These are phyloP conservation scores for Syncerus caffer DNA, from an alignment of 2,797 vertebrate species.

Conservation along the genomic window DNA sequence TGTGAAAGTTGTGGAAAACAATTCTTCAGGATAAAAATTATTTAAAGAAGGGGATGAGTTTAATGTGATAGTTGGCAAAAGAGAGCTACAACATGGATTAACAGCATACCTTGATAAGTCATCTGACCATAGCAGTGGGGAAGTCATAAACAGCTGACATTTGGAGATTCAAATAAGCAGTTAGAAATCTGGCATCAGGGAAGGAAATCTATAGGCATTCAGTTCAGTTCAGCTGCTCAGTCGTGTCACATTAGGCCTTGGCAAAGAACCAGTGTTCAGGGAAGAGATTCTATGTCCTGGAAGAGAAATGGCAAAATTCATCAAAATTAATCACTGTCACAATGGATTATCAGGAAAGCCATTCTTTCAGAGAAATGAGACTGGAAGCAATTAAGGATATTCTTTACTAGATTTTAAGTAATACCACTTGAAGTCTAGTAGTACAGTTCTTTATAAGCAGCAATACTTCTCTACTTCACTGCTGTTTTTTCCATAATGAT, in stretches of 20 bases:
- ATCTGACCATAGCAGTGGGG: not conserved
- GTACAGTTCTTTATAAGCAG: not conserved
- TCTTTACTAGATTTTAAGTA: not conserved
- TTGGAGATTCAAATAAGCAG: not conserved
- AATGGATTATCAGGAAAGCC: not conserved
- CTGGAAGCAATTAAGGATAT: not conserved
- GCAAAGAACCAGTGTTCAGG: not conserved
- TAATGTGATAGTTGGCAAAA: not conserved
- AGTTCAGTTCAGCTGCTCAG: not conserved
- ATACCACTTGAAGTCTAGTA: not conserved
- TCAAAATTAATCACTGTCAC: not conserved
- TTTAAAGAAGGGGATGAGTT: not conserved
- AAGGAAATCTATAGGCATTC: not conserved
- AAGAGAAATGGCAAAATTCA: not conserved
- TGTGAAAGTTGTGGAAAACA: not conserved
- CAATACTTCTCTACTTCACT: not conserved
- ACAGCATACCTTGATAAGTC: not conserved
- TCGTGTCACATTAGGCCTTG: not conserved
- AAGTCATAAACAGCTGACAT: not conserved
- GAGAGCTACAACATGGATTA: not conserved
- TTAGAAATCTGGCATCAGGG: not conserved
- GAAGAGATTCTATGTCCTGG: not conserved
- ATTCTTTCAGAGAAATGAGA: not conserved
- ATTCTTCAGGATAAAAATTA: not conserved
- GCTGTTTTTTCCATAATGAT: not conserved